phyloP scores from a whole-genome alignment of 2,888 invertebrate species.

The Drosophila koepferae region DNA sequence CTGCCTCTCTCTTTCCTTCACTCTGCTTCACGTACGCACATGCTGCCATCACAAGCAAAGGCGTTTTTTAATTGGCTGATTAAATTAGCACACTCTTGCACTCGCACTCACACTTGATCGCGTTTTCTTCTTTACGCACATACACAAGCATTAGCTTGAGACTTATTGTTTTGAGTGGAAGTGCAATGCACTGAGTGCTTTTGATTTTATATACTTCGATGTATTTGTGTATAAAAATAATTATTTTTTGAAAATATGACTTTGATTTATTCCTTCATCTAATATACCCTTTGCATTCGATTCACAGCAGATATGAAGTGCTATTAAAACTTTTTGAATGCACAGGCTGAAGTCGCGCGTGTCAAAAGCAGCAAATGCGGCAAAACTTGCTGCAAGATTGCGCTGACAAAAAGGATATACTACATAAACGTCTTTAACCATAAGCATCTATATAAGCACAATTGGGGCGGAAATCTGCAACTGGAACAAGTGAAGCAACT shows the following conservation, averaged over 20 bases:
- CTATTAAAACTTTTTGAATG: conserved; percentile 37
- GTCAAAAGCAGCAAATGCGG: conserved; percentile 72
- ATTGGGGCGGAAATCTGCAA: conserved; percentile 25
- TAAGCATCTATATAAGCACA: conserved; percentile 33
- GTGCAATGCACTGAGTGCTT: neutral
- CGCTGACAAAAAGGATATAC: conserved; percentile 34
- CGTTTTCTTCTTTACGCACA: neutral
- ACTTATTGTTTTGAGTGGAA: neutral
- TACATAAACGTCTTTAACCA: conserved; percentile 18
- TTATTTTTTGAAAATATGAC: too few relatives aligned
- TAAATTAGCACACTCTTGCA: conserved; percentile 6
- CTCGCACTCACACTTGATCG: neutral
- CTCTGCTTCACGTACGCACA: neutral
- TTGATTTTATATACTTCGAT: neutral
- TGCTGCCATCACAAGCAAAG: neutral
- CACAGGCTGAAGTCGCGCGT: conserved; percentile 50
- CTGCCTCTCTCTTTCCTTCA: neutral
- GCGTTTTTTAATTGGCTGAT: conserved; percentile 12
- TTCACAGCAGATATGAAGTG: conserved; percentile 24
- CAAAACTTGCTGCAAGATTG: conserved; percentile 60
- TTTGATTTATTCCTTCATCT: neutral
- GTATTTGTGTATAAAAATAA: neutral
- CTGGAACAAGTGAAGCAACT: conserved; percentile 26
- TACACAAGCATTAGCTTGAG: neutral
- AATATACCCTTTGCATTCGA: conserved; percentile 23